Conservation (phyloP, 2,888 invertebrate genomes). For the Drepana falcataria region DNA sequence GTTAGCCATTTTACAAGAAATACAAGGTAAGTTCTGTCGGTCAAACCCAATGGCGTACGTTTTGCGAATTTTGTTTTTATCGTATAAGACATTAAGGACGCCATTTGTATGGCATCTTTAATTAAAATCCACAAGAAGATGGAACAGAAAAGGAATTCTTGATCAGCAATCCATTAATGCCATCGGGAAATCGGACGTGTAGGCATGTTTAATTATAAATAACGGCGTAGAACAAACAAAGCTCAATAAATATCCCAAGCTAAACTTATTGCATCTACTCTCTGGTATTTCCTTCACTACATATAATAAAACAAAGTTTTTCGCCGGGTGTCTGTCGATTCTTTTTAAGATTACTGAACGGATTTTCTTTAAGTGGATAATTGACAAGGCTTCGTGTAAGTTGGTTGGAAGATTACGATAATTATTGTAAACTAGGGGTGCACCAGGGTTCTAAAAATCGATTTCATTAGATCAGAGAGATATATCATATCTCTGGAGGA, state of each 20-base stretch:
- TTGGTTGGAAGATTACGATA: too few species aligned
- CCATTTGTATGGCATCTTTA: background rate
- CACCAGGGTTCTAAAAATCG: too few species aligned
- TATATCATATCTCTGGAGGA: too few species aligned
- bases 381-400: too few species aligned
- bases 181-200: conserved; percentile 1
- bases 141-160: background rate
- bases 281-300: background rate
- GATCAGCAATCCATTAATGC: background rate
- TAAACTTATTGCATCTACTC: background rate
- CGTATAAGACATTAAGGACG: background rate
- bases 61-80: background rate
- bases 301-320: too few species aligned
- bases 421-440: too few species aligned
- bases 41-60: background rate
- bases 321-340: too few species aligned
- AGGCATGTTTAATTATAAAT: conserved; percentile 1
- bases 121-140: background rate
- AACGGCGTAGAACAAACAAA: background rate
- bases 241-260: conserved; percentile 1
- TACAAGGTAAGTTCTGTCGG: background rate
- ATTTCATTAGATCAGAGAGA: too few species aligned
- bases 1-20: background rate
- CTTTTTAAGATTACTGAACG: too few species aligned
- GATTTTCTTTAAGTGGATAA: too few species aligned